Evolutionary conservation across 2,888 invertebrate species (phyloP).

Genomic region (Luperina testacea): DNA sequence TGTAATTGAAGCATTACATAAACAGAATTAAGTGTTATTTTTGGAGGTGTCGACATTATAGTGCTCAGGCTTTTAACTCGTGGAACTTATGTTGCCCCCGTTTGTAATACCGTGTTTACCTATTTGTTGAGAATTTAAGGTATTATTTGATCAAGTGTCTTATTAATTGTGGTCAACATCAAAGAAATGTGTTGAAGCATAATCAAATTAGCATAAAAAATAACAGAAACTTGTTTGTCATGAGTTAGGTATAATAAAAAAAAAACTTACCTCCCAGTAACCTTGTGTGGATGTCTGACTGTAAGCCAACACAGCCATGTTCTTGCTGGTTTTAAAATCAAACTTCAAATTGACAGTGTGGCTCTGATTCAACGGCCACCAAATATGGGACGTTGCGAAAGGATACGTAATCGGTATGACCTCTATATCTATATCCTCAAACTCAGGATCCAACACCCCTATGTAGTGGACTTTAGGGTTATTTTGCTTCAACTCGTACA

Average conservation of each 20-base stretch:
- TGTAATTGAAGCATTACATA: constrained; percentile 58
- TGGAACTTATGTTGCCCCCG: constrained; percentile 8
- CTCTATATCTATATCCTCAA: constrained; percentile 95
- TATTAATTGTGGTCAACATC: constrained; percentile 4
- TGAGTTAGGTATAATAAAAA: constrained; percentile 28
- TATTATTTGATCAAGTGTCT: constrained; percentile 35
- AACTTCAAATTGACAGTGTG: constrained; percentile 94
- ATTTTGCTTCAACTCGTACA: constrained; percentile 95
- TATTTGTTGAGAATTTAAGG: constrained; percentile 10
- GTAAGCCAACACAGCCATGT: constrained; percentile 95
- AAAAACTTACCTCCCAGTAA: constrained; percentile 95
- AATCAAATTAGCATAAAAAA: constrained; percentile 49
- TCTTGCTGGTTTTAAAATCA: constrained; percentile 96
- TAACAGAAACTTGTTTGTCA: constrained; percentile 32
- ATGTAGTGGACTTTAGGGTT: constrained; percentile 96
- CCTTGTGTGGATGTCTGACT: constrained; percentile 94
- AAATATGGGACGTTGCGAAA: constrained; percentile 96
- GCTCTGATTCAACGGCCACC: constrained; percentile 95
- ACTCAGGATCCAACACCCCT: constrained; percentile 94
- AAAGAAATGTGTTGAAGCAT: constrained; percentile 18
- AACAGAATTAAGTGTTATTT: constrained; percentile 32
- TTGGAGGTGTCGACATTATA: constrained; percentile 15
- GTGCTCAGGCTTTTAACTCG: not conserved
- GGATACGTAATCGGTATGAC: constrained; percentile 97
- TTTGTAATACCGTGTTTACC: constrained; percentile 5